These are phyloP conservation scores for Fragum fragum DNA, from an alignment of 2,888 invertebrate genomes.

Conservation along the genomic window DNA sequence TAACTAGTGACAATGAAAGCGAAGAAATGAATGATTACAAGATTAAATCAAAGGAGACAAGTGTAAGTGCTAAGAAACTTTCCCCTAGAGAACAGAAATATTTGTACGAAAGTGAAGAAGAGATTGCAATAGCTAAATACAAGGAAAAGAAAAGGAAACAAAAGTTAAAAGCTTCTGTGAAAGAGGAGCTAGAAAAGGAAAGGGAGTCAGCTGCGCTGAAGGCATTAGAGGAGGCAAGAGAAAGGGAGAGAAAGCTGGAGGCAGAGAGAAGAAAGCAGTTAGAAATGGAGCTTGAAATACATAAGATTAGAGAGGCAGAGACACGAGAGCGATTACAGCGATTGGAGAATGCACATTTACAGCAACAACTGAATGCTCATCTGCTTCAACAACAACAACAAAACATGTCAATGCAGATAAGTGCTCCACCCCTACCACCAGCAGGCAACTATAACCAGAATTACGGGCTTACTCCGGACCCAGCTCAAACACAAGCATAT, in stretches of 20 bases:
- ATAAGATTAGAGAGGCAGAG: constrained; percentile 73
- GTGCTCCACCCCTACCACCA: constrained; percentile 67
- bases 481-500: constrained; percentile 35
- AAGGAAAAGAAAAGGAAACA: constrained; percentile 76
- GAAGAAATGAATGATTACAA: constrained; percentile 51
- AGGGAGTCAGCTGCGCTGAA: constrained; percentile 63
- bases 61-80: constrained; percentile 12
- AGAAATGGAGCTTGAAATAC: constrained; percentile 76
- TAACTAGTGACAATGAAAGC: constrained; percentile 58
- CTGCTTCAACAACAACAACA: constrained; percentile 72
- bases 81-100: constrained; percentile 25
- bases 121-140: constrained; percentile 63
- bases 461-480: constrained; percentile 39
- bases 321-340: constrained; percentile 74
- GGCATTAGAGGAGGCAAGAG: constrained; percentile 63
- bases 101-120: constrained; percentile 42
- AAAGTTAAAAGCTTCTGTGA: constrained; percentile 65
- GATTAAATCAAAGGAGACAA: not conserved
- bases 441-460: constrained; percentile 63
- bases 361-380: constrained; percentile 71
- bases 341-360: constrained; percentile 73
- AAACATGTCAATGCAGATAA: constrained; percentile 56
- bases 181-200: constrained; percentile 73
- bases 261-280: constrained; percentile 72
- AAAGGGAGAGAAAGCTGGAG: constrained; percentile 75